These are phyloP conservation scores for Danaus chrysippus DNA, from an alignment of 2,888 invertebrate genomes.

Conservation along the genomic window DNA sequence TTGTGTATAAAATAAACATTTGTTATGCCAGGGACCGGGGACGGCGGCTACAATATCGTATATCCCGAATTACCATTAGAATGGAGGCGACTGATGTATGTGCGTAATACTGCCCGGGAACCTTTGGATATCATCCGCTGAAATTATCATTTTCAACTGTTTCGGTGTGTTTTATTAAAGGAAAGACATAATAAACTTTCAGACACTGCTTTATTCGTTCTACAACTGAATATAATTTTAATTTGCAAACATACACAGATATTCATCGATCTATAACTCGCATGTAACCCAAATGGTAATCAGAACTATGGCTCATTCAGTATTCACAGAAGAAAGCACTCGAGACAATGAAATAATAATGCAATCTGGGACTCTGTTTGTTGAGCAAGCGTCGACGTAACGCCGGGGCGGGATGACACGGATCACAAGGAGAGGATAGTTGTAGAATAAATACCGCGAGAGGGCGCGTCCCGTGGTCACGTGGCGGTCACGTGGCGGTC, in stretches of 20 bases:
- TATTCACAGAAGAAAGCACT: constrained; percentile 56
- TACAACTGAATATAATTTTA: no score
- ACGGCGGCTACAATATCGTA: constrained; percentile 68
- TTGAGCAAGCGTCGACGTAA: constrained; percentile 46
- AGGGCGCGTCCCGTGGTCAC: constrained; percentile 40
- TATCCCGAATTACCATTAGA: constrained; percentile 76
- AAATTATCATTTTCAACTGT: constrained; percentile 23
- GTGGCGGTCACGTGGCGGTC: constrained; percentile 51
- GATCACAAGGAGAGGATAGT: constrained; percentile 67
- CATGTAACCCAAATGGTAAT: constrained; percentile 24
- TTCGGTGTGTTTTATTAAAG: constrained; percentile 5
- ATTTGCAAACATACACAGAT: no score
- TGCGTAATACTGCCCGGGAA: constrained; percentile 47
- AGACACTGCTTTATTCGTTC: neutral
- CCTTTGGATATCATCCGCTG: constrained; percentile 37
- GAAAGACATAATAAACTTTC: neutral
- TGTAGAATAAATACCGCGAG: constrained; percentile 65
- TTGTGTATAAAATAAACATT: constrained; percentile 80
- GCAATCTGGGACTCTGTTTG: constrained; percentile 68
- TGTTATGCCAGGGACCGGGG: constrained; percentile 66
- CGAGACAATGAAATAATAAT: constrained; percentile 73
- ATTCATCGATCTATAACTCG: neutral
- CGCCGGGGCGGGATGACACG: constrained; percentile 63
- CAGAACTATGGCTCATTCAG: constrained; percentile 38
- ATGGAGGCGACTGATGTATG: constrained; percentile 72